Base-by-base conservation (phyloP, 2,113 vertebrate genomes). In the Pitta sordida region DNA sequence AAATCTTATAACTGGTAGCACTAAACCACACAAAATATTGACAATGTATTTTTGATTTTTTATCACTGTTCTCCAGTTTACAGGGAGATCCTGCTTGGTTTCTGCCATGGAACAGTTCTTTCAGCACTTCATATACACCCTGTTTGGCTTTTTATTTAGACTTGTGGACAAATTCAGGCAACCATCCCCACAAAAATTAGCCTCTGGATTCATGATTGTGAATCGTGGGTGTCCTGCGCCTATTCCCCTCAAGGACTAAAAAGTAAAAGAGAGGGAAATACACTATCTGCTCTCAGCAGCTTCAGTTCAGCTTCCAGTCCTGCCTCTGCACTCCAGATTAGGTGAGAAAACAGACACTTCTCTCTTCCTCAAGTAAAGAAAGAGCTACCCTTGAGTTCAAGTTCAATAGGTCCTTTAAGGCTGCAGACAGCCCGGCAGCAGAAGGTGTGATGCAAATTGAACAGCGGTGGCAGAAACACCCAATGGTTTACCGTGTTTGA, bases 351-450 rank as follows among this genome's bases (percentile, higher is more conserved):
- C 60, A 91, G 60, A 83, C 29, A 48, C 37, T 73, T 76, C 64
- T 75, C 65, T 87, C 74, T 86, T 95, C 60, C n/a, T 77, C 16
- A 88, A 63, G 56, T 27, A 70, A 14, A 93, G 51, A 73, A 83
- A 43, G 68, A 71, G 48, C 48, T 44, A 63, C 46, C 52, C 34
- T 68, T 82, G 48, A n/a, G 48, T 34, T 91, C 59, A n/a, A 49
- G 37, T 76, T 77, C 87, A 86, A 46, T 67, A 71, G 63, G 55
- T 90, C 75, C 90, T 93, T 93, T 67, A 86, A 90, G 83, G 88
- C 63, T 77, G 59, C 75, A 80, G 55, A 74, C 83, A 51, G 58
- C 48, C 76, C 76, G 76, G 55, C 81, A 83, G 29, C 30, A 69
- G 82, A 48, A 85, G 59, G 68, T 52, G 59, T 55, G 68, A 96